Conservation (phyloP, 2,888 invertebrate species). For the Drosophila ustulata region DNA sequence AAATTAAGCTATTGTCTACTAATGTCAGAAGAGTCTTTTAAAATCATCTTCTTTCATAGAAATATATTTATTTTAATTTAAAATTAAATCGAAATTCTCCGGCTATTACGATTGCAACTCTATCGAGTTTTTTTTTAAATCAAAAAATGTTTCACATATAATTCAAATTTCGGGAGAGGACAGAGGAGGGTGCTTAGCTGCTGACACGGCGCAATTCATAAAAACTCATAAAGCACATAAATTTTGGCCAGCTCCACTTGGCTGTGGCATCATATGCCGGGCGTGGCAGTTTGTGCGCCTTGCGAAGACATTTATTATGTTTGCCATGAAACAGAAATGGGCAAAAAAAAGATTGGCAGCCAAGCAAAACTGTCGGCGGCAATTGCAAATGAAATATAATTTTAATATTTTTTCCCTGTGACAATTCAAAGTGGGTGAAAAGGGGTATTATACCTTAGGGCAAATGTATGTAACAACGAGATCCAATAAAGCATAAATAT, state of each 20-base stretch:
- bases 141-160: slow-evolving; percentile 60
- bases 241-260: slow-evolving; percentile 54
- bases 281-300: slow-evolving; percentile 57
- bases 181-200: slow-evolving; percentile 56
- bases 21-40: too few relatives aligned
- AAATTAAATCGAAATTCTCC: too few relatives aligned
- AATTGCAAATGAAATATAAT: slow-evolving; percentile 81
- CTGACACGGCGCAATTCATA: slow-evolving; percentile 69
- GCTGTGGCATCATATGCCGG: slow-evolving; percentile 39
- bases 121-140: slow-evolving; percentile 31
- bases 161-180: slow-evolving; percentile 41
- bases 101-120: background rate
- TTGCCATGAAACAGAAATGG: slow-evolving; percentile 15
- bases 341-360: slow-evolving; percentile 30
- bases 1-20: too few relatives aligned
- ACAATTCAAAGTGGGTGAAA: too few relatives aligned
- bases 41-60: too few relatives aligned
- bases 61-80: too few relatives aligned
- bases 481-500: too few relatives aligned
- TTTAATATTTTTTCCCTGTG: slow-evolving; percentile 63
- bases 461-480: too few relatives aligned
- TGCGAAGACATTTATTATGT: slow-evolving; percentile 71
- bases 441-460: too few relatives aligned
- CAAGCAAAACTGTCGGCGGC: slow-evolving; percentile 65
- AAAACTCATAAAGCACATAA: slow-evolving; percentile 62